These are phyloP conservation scores for Spizaetus ornatus DNA, from an alignment of 2,113 vertebrate genomes.

Conservation along the genomic window DNA sequence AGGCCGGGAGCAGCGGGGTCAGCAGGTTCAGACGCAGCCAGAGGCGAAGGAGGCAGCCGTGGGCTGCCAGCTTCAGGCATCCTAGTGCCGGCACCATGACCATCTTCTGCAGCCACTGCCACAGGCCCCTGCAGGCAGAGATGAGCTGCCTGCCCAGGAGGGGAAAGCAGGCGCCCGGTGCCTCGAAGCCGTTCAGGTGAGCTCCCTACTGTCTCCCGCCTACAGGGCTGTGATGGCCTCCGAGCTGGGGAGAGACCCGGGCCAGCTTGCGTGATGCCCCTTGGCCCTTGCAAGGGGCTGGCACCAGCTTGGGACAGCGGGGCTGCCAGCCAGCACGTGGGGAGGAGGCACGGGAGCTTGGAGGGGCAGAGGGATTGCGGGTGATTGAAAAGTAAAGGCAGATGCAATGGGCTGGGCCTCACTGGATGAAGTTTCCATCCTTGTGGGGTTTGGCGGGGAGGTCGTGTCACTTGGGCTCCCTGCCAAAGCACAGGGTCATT, in stretches of 20 bases:
- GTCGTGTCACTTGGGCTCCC: accelerated
- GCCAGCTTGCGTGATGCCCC: accelerated
- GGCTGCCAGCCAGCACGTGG: accelerated
- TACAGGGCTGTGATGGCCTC: neutral
- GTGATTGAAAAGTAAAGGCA: neutral
- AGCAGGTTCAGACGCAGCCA: constrained; percentile 49
- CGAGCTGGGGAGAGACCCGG: neutral
- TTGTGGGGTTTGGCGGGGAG: neutral
- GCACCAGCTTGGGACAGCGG: accelerated
- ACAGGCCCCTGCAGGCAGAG: constrained; percentile 46
- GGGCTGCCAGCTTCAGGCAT: neutral
- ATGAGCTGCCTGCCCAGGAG: neutral
- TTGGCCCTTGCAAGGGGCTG: neutral
- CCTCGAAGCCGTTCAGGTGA: constrained; percentile 73
- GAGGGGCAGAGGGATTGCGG: neutral
- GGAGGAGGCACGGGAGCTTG: neutral
- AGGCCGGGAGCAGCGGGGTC: constrained; percentile 43
- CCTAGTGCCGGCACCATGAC: constrained; percentile 58
- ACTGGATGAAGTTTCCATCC: neutral
- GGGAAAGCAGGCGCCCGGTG: neutral
- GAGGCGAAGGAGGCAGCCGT: constrained; percentile 8
- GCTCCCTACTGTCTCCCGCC: neutral
- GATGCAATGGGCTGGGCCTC: neutral
- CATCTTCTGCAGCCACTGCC: constrained; percentile 75
- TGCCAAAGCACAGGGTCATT: neutral